These are phyloP conservation scores for Zaprionus camerounensis DNA, from an alignment of 1,140 invertebrate genomes.

Conservation along the genomic window DNA sequence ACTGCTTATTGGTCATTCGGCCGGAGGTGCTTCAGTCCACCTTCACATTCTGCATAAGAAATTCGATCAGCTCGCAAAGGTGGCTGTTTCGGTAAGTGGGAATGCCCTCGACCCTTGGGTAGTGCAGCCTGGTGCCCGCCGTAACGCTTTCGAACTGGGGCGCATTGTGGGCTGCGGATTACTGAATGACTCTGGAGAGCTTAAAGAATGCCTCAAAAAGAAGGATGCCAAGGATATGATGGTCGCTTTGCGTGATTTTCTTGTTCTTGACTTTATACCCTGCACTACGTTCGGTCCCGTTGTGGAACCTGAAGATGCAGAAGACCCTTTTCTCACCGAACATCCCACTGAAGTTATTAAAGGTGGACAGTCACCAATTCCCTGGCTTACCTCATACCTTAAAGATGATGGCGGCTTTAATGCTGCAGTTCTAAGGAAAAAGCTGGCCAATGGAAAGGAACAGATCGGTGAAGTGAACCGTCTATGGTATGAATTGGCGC, in stretches of 20 bases:
- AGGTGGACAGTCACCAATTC: slow-evolving; percentile 85
- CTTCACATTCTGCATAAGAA: slow-evolving; percentile 87
- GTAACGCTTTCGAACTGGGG: slow-evolving; percentile 86
- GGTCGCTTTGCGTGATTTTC: slow-evolving; percentile 39
- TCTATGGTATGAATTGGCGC: slow-evolving; percentile 44
- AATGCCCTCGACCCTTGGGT: slow-evolving; percentile 67
- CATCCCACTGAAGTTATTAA: slow-evolving; percentile 85
- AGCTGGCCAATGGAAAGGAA: slow-evolving; percentile 20
- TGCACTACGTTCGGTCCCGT: slow-evolving; percentile 87
- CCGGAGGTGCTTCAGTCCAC: slow-evolving; percentile 86
- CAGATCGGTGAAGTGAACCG: slow-evolving; percentile 28
- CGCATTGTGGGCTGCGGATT: slow-evolving; percentile 86
- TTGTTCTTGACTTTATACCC: slow-evolving; percentile 85
- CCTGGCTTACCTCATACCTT: slow-evolving; percentile 85
- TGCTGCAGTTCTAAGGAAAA: slow-evolving; percentile 66
- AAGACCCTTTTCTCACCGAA: slow-evolving; percentile 85
- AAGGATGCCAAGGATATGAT: slow-evolving; percentile 81
- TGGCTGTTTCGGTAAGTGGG: slow-evolving; percentile 64
- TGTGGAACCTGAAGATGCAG: slow-evolving; percentile 75
- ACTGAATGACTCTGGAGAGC: slow-evolving; percentile 60
- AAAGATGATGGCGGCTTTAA: slow-evolving; percentile 86
- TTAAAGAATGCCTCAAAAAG: slow-evolving; percentile 86
- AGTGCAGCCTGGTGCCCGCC: slow-evolving; percentile 85
- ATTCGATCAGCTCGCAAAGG: slow-evolving; percentile 48
- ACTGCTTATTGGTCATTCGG: slow-evolving; percentile 86